Percentiles rank a stretch among this genome's conserved stretches.
Evolutionary conservation across 1,140 invertebrate genomes (phyloP).

Genomic region (Yoshiicerus persimilis): DNA sequence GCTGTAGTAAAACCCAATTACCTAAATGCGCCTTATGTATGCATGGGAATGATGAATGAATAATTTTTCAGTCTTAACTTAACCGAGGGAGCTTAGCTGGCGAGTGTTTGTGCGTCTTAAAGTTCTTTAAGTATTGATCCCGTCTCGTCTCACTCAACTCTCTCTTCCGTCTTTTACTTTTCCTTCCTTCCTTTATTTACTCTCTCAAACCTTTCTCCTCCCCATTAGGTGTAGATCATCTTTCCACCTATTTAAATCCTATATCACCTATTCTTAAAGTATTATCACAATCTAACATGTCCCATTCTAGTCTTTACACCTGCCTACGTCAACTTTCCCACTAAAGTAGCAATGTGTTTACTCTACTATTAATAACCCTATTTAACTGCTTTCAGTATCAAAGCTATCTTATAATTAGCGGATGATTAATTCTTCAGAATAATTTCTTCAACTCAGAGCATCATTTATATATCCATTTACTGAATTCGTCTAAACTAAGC

Average conservation of each 20-base stretch:
- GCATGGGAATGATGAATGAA: conserved; percentile 26
- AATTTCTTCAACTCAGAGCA: too few relatives aligned
- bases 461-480: too few relatives aligned
- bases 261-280: too few relatives aligned
- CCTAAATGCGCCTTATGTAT: conserved; percentile 23
- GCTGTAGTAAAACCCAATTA: neutral
- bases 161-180: neutral
- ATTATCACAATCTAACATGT: too few relatives aligned
- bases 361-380: too few relatives aligned
- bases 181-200: neutral
- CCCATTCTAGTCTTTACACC: too few relatives aligned
- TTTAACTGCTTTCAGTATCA: too few relatives aligned
- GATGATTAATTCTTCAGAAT: too few relatives aligned
- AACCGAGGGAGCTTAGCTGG: neutral
- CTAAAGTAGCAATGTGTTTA: too few relatives aligned
- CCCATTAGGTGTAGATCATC: neutral
- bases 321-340: too few relatives aligned
- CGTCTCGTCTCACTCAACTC: neutral
- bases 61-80: conserved; percentile 30
- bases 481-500: too few relatives aligned
- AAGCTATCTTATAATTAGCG: too few relatives aligned
- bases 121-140: neutral
- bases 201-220: neutral
- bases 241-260: neutral
- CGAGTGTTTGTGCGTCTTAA: neutral